Evolutionary conservation across 2,888 invertebrate species (phyloP).

Genomic region (Eupithecia insigniata): DNA sequence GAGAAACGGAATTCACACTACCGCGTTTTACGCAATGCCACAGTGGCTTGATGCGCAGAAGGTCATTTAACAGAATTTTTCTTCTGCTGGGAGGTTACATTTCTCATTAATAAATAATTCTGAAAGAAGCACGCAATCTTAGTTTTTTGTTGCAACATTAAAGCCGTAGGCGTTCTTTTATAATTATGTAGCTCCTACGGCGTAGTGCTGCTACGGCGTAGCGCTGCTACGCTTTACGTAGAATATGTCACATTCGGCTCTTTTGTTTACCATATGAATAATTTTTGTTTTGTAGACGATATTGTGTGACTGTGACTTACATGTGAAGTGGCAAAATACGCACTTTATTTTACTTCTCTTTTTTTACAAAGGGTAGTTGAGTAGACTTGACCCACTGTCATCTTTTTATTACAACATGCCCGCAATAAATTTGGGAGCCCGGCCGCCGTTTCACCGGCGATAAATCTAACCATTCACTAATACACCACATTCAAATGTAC

Average conservation of each 20-base stretch:
- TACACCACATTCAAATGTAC: conserved; percentile 79
- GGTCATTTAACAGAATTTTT: neutral
- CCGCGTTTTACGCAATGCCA: conserved; percentile 37
- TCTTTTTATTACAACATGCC: conserved; percentile 43
- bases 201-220: conserved; percentile 18
- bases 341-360: neutral
- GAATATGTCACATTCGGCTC: neutral
- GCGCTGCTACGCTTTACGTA: neutral
- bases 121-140: neutral
- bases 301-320: neutral
- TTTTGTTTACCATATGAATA: neutral
- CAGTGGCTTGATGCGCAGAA: conserved; percentile 28
- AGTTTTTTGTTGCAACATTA: neutral
- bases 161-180: neutral
- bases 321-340: neutral
- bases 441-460: conserved; percentile 64
- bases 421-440: conserved; percentile 67
- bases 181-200: conserved; percentile 21
- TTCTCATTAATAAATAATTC: neutral
- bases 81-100: neutral
- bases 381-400: conserved; percentile 37
- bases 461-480: conserved; percentile 79
- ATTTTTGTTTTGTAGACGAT: neutral
- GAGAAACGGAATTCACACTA: conserved; percentile 47
- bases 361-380: conserved; percentile 4